Evolutionary conservation across 1,140 invertebrate genomes (phyloP), one percentile per base, ranked within the genome.

Genomic region (Plectus sambesii): DNA sequence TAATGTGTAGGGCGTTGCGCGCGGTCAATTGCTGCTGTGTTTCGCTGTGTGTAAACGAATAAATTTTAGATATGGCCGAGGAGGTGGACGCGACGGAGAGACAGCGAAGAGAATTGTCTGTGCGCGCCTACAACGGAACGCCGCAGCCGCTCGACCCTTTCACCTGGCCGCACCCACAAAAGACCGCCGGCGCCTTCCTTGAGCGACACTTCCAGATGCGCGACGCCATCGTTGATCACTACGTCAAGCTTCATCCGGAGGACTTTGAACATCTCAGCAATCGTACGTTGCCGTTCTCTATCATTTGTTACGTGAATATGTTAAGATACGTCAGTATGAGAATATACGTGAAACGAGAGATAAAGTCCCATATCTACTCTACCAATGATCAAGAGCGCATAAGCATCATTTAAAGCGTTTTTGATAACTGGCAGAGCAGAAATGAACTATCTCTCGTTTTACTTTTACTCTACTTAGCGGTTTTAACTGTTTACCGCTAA

Each of bases 221-320:
- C 22, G 62, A 65, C 26, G 61, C 63, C 5, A 51, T 66, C 26
- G 46, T 65, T 37, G 49, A 62, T 15, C 58, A 66, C 47, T 66
- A 66, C 46, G 53, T 62, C 30, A 20, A 51, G 4, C 41, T 65
- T 6, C 63, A 67, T 47, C 62, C 63, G 15, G 47, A 68, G 30
- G 63, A 66, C 44, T 66, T 66, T 40, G 61, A 62, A 9, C 51
- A 54, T 27, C 35, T 65, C 19, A 49, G 53, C 36, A 59, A 66
- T 36, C 40, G 62, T 64, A 25, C 43, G 62, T 49, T 23, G 25
- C 5, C 5, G 5, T 30, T 17, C 17, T 23, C 39, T 43, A 26
- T 48, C 15, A 4, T 23, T 9, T 9, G 22, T 12, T 19, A 25
- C 23, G 15, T n/a, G 8, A 48, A 29, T 49, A 36, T 30, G 40